These are phyloP conservation scores for Eriosoma lanigerum DNA, from an alignment of 1,140 invertebrate species.

Conservation along the genomic window DNA sequence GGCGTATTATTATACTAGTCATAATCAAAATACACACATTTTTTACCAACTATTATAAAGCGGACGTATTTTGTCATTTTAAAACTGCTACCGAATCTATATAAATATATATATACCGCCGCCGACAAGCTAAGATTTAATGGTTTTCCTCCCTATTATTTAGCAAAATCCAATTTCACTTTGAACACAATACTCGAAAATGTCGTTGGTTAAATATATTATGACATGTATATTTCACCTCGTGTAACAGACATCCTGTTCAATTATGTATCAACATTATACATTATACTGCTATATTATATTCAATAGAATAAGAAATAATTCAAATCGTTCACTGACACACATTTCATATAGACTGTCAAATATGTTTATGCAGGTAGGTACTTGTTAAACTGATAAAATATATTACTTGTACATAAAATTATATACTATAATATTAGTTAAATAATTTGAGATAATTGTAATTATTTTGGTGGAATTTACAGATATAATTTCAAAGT, in stretches of 20 bases:
- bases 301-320: too few species aligned
- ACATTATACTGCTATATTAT: too few species aligned
- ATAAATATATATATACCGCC: neutral
- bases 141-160: neutral
- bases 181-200: neutral
- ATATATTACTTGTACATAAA: too few species aligned
- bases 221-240: neutral
- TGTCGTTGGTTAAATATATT: neutral
- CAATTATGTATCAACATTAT: neutral
- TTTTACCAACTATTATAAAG: neutral
- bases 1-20: neutral
- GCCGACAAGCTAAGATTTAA: constrained; percentile 9
- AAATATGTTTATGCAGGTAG: too few species aligned
- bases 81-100: neutral
- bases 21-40: neutral
- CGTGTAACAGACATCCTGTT: constrained; percentile 21
- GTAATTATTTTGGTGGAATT: too few species aligned
- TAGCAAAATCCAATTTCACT: neutral
- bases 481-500: too few species aligned
- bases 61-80: too few species aligned
- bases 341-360: too few species aligned
- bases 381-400: too few species aligned
- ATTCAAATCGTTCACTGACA: too few species aligned
- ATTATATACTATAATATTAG: too few species aligned
- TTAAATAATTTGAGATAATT: too few species aligned